Base-by-base conservation (phyloP, 2,888 invertebrate species). In the Drosophila eohydei region DNA sequence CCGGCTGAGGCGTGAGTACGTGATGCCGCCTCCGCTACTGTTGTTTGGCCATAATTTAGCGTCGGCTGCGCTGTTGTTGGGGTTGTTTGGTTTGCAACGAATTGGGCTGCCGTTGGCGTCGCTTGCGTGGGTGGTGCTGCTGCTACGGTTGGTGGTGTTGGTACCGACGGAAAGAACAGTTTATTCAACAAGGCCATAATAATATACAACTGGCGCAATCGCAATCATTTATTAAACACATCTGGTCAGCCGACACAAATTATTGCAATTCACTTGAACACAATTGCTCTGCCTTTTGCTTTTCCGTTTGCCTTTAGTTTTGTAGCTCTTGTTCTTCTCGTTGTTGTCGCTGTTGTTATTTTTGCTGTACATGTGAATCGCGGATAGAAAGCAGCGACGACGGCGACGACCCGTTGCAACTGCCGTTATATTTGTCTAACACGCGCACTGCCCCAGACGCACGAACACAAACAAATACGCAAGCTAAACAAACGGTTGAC, bases 101-200 rank as follows among this genome's bases (percentile, higher is more conserved):
- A 54, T 59, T 72, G 69, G 71, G 84, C 59, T 71, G 78, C 41
- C 60, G 83, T 38, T 44, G 66, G 56, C 69, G 74, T 71, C 41
- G 75, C 54, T 68, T 73, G 73, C 38, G 84, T 81, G 68, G 83
- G 66, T 51, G 81, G 66, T 48, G 81, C 56, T 57, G 72, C 41
- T 55, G 56, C 56, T 56, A 43, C 43, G 68, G 83, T 52, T 56
- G 56, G 52, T 55, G 73, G 58, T 51, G 72, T 60, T 94, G 91
- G 73, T 93, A 94, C 95, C 92, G 95, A 94, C 89, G 91, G 92
- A 87, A 92, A 92, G 93, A 96, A 95, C 84, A 96, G 93, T 94
- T 95, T 96, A 92, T 95, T 95, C 92, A 96, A 94, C 93, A 96
- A 94, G 94, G 96, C 95, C 96, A 96, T 96, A 86, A 86, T 86